Evolutionary conservation across 2,113 vertebrate species (phyloP).

Genomic region (Romanogobio albipinnatus): DNA sequence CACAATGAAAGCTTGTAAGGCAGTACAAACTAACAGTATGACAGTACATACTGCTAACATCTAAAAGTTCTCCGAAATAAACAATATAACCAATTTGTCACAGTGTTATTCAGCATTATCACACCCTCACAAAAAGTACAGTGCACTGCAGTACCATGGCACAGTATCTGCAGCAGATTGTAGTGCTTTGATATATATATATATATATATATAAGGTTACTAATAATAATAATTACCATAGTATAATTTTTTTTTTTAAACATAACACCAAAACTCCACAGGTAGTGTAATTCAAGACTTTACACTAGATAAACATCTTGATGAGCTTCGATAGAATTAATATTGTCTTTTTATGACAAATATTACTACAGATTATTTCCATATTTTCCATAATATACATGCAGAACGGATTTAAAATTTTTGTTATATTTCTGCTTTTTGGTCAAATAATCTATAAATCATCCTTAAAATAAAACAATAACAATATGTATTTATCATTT

Average conservation of each 20-base stretch:
- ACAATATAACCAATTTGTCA: not conserved
- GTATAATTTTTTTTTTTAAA: too few relatives aligned
- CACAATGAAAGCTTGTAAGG: constrained; percentile 2
- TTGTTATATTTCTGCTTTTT: too few relatives aligned
- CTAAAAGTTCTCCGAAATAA: not conserved
- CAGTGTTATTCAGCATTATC: not conserved
- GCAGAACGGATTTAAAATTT: too few relatives aligned
- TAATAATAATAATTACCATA: not conserved
- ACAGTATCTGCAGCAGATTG: not conserved
- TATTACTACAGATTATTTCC: not conserved
- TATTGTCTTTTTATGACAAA: not conserved
- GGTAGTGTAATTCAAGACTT: not conserved
- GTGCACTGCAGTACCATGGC: not conserved
- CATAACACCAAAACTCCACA: not conserved
- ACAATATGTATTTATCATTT: too few relatives aligned
- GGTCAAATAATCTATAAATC: too few relatives aligned
- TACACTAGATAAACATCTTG: not conserved
- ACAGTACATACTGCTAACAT: not conserved
- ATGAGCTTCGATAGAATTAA: not conserved
- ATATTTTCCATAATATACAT: not conserved
- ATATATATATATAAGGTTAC: not conserved
- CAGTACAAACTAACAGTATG: not conserved
- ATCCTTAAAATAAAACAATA: too few relatives aligned
- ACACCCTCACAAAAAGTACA: not conserved
- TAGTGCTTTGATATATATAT: not conserved